Base-by-base conservation (phyloP, 2,797 vertebrate species). In the Gambelia wislizenii region DNA sequence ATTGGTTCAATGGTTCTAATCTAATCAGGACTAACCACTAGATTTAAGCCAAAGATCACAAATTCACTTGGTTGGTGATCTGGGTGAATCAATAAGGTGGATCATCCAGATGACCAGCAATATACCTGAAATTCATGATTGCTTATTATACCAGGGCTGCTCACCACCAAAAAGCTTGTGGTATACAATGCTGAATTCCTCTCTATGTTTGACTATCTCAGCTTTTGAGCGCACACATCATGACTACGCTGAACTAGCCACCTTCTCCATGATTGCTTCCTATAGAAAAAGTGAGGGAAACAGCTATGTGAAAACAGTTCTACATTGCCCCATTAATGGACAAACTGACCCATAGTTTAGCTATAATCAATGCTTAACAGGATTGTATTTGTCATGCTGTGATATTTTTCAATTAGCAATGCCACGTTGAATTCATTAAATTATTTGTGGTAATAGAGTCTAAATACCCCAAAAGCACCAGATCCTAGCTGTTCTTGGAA, bases 361-460 rank as follows among this genome's bases (percentile, higher is more conserved):
- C 4, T 44, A 44, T 36, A 70, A 36, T 36, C 1, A 10, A 36
- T 4, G 33, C 69, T 49, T 54, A 84, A 33, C 42, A 64, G 76
- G 5, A 67, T 56, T 61, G 44, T 77, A 0, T 8, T 91, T 84
- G 69, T 70, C 12, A 88, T 94, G 87, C 42, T 89, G 25, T 13
- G 84, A 77, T 4, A 39, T 92, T 93, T 81, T 7, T 91, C 91
- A 90, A 5, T 0, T 90, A 0, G 52, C 49, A 14, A 42, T 0
- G 39, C 90, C 89, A 74, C 0, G 69, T 80, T 25, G 36, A 20
- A 49, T 83, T 93, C 91, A 77, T 59, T 69, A 84, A 52, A 33
- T 1, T 82, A 90, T 82, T 9, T 56, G 90, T 87, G 74, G 94
- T 90, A 89, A 22, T 52, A 7, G 61, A 1, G 25, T 27, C 61